These are phyloP conservation scores for Ormyrus pomaceus DNA, from an alignment of 2,888 invertebrate species.

Conservation along the genomic window DNA sequence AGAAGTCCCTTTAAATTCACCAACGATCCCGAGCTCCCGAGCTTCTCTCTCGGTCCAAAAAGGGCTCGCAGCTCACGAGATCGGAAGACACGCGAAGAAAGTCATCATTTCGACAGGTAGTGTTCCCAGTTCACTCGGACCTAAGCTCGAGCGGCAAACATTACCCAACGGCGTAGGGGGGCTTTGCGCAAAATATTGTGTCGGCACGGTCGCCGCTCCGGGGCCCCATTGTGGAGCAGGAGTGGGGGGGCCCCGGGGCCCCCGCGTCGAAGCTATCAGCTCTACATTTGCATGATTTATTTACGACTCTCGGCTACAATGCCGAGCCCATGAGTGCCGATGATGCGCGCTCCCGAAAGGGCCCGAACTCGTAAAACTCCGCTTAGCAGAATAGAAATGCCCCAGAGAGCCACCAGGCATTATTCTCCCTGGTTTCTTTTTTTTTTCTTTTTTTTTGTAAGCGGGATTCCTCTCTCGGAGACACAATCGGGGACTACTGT, in stretches of 20 bases:
- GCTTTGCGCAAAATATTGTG: constrained; percentile 61
- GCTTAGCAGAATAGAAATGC: background rate
- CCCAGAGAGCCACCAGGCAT: background rate
- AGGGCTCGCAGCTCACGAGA: too few species aligned
- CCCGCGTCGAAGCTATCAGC: constrained; percentile 48
- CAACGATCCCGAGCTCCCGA: too few species aligned
- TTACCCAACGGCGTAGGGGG: constrained; percentile 17
- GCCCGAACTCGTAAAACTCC: background rate
- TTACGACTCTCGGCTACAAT: constrained; percentile 45
- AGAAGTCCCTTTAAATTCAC: too few species aligned
- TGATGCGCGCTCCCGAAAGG: constrained; percentile 32
- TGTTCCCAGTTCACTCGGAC: background rate
- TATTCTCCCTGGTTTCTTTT: background rate
- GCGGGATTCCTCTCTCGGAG: constrained; percentile 2
- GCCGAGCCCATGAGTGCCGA: constrained; percentile 48
- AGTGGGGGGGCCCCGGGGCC: background rate
- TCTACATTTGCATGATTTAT: constrained; percentile 58
- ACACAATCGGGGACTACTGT: constrained; percentile 9
- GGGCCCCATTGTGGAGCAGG: background rate
- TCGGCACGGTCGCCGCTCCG: constrained; percentile 52
- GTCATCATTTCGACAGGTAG: constrained; percentile 35
- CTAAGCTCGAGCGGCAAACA: constrained; percentile 2
- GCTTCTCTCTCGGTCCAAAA: too few species aligned
- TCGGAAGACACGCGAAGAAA: background rate
- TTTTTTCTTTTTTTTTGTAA: background rate